Evolutionary conservation across 2,888 invertebrate species (phyloP).

Genomic region (Lepidochitona cinerea): DNA sequence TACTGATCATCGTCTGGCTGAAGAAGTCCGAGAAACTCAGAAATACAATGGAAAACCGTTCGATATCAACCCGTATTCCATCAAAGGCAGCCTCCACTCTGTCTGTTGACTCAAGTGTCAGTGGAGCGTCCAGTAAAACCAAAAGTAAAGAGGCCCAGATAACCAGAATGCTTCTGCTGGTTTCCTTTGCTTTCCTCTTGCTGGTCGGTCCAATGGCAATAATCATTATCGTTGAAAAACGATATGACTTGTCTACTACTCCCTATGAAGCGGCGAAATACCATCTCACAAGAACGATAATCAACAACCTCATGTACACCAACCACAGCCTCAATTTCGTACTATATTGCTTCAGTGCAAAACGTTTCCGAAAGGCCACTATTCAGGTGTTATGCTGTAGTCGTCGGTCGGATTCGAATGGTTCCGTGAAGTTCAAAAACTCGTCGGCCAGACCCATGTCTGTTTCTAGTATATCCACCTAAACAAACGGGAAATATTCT

Average conservation of each 20-base stretch:
- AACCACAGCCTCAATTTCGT: conserved; percentile 30
- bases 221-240: conserved; percentile 18
- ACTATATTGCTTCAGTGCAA: conserved; percentile 26
- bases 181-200: conserved; percentile 28
- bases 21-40: conserved; percentile 10
- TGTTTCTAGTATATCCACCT: not conserved
- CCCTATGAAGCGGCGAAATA: conserved; percentile 9
- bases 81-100: not conserved
- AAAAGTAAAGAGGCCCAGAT: conserved; percentile 11
- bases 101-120: not conserved
- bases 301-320: conserved; percentile 34
- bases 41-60: not conserved
- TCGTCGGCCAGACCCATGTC: not conserved
- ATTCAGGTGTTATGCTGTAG: not conserved
- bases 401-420: not conserved
- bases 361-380: conserved; percentile 16
- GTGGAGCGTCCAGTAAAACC: not conserved
- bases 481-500: too few relatives aligned
- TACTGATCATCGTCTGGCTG: conserved; percentile 20
- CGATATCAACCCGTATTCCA: not conserved
- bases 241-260: conserved; percentile 15
- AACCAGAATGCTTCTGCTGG: conserved; percentile 25
- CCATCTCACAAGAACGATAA: conserved; percentile 20
- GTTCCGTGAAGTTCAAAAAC: not conserved
- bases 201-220: conserved; percentile 25